Base-by-base conservation (phyloP, 2,113 vertebrate species). In the Noturus placidus region DNA sequence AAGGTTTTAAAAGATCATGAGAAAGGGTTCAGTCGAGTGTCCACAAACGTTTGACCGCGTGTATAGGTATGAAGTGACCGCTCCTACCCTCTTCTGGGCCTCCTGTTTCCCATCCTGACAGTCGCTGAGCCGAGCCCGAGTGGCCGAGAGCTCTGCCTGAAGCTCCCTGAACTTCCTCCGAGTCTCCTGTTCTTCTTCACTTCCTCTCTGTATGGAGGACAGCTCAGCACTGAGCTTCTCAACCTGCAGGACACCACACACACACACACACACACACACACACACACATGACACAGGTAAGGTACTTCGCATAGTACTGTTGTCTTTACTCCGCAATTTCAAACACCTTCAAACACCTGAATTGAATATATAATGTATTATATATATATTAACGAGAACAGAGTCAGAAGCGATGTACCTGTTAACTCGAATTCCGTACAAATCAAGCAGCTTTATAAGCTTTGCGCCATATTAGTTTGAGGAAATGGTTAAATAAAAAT, bases 71-170 rank as follows among this genome's bases (percentile, higher is more conserved):
- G 11, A 38, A 52, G 25, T 50, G 57, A 77, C 22, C 8, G 50
- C 42, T 76, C 91, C 90, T 82, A 93, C 89, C 89, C 72, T 86
- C 35, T 87, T 85, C 65, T 81, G 83, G 72, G 80, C 56, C 38
- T 87, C 90, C 35, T 84, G 78, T 13, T 59, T 87, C 63, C 81
- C 56, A 7, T 85, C 63, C 72, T 87, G 84, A 59, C 86, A 84
- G 59, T 77, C 80, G 27, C 61, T 57, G 59, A 89, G 88, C 27
- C 91, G n/a, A 80, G 20, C 72, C 20, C 74, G 54, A 65, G 91
- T 86, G 30, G 83, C 83, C 2, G 87, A 33, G 14, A 91, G 80
- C 50, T 79, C 78, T n/a, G 82, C 57, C 74, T 87, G 86, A 74
- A 87, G 76, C 46, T 91, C 88, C 83, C 79, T 59, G 46, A 67